Evolutionary conservation across 2,888 invertebrate genomes (phyloP).

Genomic region (Philonicus albiceps): DNA sequence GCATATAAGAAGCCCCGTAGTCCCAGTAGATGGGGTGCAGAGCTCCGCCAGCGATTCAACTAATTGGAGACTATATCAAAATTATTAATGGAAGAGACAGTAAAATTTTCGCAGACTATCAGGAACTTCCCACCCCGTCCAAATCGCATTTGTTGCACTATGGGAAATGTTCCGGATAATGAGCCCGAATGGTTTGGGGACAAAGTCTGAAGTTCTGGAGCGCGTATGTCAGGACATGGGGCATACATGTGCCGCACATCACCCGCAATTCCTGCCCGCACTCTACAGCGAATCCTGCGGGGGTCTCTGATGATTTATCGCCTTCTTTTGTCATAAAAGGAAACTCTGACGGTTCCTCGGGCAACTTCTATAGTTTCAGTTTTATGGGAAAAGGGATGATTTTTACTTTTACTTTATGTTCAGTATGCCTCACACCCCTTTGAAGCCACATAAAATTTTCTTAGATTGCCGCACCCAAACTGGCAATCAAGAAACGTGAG

Average conservation of each 20-base stretch:
- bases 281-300: neutral
- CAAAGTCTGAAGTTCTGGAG: neutral
- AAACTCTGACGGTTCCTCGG: neutral
- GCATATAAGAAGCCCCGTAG: neutral
- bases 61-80: neutral
- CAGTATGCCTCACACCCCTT: neutral
- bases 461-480: neutral
- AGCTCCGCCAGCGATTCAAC: neutral
- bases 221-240: neutral
- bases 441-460: neutral
- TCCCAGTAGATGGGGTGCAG: neutral
- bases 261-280: neutral
- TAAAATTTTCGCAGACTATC: neutral
- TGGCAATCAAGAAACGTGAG: neutral
- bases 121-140: neutral
- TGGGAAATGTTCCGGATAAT: neutral
- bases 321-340: neutral
- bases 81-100: neutral
- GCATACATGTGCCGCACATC: neutral
- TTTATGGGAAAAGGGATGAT: neutral
- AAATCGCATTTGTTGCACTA: neutral
- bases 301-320: neutral
- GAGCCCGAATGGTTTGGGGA: neutral
- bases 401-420: slow-evolving; percentile 2
- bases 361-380: neutral